Evolutionary conservation across 2,797 vertebrate genomes (phyloP), one percentile per base, ranked within the genome.

Genomic region (Sebastes miniatus): DNA sequence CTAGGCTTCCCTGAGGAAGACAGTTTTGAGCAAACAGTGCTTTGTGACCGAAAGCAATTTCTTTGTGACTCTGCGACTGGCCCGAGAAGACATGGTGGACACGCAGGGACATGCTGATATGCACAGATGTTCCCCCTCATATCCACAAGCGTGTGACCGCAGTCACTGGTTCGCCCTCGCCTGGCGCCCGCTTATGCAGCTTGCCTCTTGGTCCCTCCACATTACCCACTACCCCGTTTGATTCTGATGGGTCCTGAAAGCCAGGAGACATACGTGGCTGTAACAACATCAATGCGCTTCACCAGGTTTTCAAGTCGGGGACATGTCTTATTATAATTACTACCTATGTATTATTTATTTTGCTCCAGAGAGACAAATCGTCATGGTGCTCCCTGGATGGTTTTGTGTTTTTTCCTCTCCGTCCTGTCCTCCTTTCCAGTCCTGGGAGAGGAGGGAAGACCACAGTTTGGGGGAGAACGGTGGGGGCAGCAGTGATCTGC

Each of bases 231-330:
- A 68, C 77, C 61, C 61, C 16, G 75, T 92, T 95, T 96, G 95
- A 96, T 86, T 94, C 84, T 93, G 93, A 96, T 95, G 77, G 83
- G 86, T 92, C 89, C 88, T 95, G 95, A 96, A 93, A 93, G 92
- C 91, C 86, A 90, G 86, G 92, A 91, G 92, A 92, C 92, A 92
- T 93, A 94, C 91, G 85, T 91, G 76, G 88, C 87, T 89, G 87
- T 94, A 95, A 95, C 94, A 94, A 93, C 94, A 95, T 95, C 94
- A 93, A 93, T 91, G 90, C 92, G 93, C 93, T 92, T 92, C 93
- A 74, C 93, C 93, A 94, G 94, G 93, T 95, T 94, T 95, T 95
- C 94, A 94, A 89, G 92, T 92, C 88, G 79, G 77, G 87, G 86
- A 88, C 91, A 92, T 82, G 91, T 93, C 92, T 93, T 87, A 61